Evolutionary conservation across 2,888 invertebrate genomes (phyloP).

Genomic region (Scelioninae gen. 1): DNA sequence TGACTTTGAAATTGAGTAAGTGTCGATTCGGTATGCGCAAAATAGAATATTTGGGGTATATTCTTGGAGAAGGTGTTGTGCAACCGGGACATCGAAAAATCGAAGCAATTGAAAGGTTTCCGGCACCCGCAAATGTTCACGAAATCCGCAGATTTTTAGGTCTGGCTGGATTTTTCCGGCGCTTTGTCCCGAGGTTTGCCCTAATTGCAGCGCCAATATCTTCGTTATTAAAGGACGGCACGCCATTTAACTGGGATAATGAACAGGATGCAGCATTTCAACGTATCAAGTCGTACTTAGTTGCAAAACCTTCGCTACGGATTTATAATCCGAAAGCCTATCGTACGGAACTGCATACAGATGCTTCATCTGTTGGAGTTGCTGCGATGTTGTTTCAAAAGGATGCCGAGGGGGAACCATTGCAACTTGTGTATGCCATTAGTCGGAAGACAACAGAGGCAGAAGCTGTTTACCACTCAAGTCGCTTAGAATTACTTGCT

Average conservation of each 20-base stretch:
- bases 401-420: constrained; percentile 1
- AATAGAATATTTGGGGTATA: constrained; percentile 76
- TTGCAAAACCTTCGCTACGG: background rate
- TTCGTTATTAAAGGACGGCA: constrained; percentile 16
- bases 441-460: constrained; percentile 48
- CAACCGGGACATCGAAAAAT: constrained; percentile 28
- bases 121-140: constrained; percentile 40
- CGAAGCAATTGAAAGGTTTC: constrained; percentile 53
- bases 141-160: constrained; percentile 64
- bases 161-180: constrained; percentile 58
- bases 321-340: background rate
- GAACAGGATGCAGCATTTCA: constrained; percentile 25
- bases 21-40: constrained; percentile 72
- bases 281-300: background rate
- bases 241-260: constrained; percentile 1
- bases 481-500: constrained; percentile 45
- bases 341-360: constrained; percentile 4
- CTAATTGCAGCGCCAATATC: constrained; percentile 60
- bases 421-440: constrained; percentile 48
- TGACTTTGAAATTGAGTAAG: constrained; percentile 75
- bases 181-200: constrained; percentile 63
- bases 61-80: constrained; percentile 69
- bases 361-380: background rate
- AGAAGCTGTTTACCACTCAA: constrained; percentile 71
- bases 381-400: constrained; percentile 3